These are phyloP conservation scores for Sebastes taczanowskii DNA, from an alignment of 2,797 vertebrate species.

Conservation along the genomic window DNA sequence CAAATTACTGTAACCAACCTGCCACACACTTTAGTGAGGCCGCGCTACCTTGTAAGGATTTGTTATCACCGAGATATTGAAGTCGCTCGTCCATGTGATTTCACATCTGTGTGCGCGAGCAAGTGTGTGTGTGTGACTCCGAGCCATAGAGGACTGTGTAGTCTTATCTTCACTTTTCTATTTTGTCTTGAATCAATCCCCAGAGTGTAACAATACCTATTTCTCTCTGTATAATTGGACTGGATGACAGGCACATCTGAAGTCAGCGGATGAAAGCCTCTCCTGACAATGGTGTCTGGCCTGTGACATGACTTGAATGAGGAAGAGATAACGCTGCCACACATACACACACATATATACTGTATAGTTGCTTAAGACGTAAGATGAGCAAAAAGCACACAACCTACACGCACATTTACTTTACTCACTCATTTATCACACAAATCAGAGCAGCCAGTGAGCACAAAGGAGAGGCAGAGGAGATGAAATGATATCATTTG, in stretches of 20 bases:
- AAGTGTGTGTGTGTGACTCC: conserved; percentile 26
- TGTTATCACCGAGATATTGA: conserved; percentile 71
- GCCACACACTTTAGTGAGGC: conserved; percentile 50
- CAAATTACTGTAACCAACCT: conserved; percentile 63
- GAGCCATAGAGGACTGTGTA: conserved; percentile 67
- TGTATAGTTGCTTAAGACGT: neutral
- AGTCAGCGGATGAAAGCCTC: conserved; percentile 84
- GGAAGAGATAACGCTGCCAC: conserved; percentile 73
- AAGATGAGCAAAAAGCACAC: conserved; percentile 24
- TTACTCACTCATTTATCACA: conserved; percentile 26
- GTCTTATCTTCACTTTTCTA: conserved; percentile 81
- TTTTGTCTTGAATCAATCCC: conserved; percentile 86
- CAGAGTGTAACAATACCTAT: conserved; percentile 85
- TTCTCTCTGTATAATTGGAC: conserved; percentile 87
- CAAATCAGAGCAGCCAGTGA: conserved; percentile 27
- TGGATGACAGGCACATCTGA: conserved; percentile 86
- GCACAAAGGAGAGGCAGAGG: conserved; percentile 17
- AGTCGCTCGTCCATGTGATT: conserved; percentile 71
- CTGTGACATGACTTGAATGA: conserved; percentile 87
- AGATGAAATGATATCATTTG: conserved; percentile 39
- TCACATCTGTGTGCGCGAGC: conserved; percentile 49
- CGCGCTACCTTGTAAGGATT: conserved; percentile 59
- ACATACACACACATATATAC: conserved; percentile 5
- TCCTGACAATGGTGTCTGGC: conserved; percentile 85
- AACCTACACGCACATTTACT: conserved; percentile 9